These are phyloP conservation scores for Clivina fossor DNA, from an alignment of 2,888 invertebrate species.

Conservation along the genomic window DNA sequence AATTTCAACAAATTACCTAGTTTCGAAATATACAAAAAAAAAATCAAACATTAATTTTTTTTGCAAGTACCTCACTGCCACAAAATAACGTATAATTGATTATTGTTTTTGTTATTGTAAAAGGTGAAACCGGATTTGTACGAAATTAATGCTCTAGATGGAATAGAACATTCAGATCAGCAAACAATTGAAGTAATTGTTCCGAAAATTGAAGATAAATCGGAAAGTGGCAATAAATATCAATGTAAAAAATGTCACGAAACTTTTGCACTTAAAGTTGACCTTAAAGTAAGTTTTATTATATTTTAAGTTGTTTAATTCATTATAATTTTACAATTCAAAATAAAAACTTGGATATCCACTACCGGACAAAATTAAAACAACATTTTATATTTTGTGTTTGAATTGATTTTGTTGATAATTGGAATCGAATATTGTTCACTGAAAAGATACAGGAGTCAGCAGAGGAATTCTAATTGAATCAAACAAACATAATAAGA, in stretches of 20 bases:
- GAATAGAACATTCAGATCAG: conserved; percentile 39
- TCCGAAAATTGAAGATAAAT: conserved; percentile 22
- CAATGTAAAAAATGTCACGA: conserved; percentile 51
- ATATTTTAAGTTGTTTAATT: neutral
- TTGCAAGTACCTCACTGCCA: too few species aligned
- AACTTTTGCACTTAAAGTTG: conserved; percentile 51
- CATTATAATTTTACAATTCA: neutral
- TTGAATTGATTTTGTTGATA: too few species aligned
- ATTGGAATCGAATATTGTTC: too few species aligned
- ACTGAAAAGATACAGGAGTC: too few species aligned
- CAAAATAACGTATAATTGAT: neutral
- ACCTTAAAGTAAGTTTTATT: conserved; percentile 48
- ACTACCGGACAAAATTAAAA: too few species aligned
- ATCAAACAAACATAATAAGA: too few species aligned
- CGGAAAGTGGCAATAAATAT: conserved; percentile 44
- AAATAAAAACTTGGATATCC: too few species aligned
- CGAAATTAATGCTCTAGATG: conserved; percentile 36
- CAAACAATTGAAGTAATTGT: conserved; percentile 21
- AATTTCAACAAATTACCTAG: too few species aligned
- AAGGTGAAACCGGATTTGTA: conserved; percentile 38
- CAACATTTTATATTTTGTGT: too few species aligned
- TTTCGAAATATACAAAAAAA: too few species aligned
- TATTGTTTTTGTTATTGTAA: neutral
- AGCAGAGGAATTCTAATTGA: too few species aligned
- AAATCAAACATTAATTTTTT: too few species aligned